Evolutionary conservation across 2,113 vertebrate species (phyloP).

Genomic region (Actenoides lindsayi): DNA sequence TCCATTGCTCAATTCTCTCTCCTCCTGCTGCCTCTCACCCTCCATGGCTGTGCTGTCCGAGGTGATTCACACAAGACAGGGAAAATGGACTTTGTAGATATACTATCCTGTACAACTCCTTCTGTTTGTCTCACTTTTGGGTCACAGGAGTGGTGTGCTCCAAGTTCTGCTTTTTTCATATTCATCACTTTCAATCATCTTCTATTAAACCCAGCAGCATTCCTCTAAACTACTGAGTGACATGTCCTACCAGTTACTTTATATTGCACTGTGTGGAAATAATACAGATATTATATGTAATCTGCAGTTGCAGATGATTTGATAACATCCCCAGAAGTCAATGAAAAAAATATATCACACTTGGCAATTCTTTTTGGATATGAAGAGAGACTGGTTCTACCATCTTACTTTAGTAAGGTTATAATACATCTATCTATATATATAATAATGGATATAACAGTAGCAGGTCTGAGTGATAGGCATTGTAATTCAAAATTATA

Average conservation of each 20-base stretch:
- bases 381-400: not conserved
- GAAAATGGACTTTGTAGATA: not conserved
- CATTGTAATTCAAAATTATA: not conserved
- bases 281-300: not conserved
- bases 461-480: not conserved
- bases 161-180: not conserved
- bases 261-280: not conserved
- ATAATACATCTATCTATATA: not conserved
- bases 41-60: rapidly evolving
- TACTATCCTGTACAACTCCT: not conserved
- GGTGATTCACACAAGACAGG: not conserved
- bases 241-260: not conserved
- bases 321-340: not conserved
- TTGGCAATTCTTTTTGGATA: not conserved
- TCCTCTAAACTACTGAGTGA: not conserved
- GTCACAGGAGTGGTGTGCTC: not conserved
- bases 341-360: not conserved
- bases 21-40: not conserved
- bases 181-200: not conserved
- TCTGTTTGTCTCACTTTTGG: not conserved
- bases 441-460: not conserved
- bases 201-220: not conserved
- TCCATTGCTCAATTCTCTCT: not conserved
- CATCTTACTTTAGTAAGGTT: not conserved
- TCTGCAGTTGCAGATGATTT: not conserved